A percentile compares a stretch with the other conserved stretches of the same genome.
Evolutionary conservation across 2,113 vertebrate species (phyloP).

Genomic region (Gymnobelideus leadbeateri): DNA sequence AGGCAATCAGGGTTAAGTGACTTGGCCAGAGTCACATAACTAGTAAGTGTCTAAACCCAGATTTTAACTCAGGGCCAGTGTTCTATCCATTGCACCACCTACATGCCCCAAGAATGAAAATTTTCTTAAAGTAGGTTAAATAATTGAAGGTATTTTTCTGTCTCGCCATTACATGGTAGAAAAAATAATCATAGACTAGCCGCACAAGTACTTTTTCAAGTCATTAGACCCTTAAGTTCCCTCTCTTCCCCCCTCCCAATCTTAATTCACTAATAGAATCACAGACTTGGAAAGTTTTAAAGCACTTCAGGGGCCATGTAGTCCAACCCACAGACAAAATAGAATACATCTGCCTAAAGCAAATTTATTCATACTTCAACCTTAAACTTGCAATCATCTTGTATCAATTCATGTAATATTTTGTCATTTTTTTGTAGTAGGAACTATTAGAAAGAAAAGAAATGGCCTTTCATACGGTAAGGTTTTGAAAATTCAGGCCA

Average conservation of each 20-base stretch:
- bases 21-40: too few species aligned
- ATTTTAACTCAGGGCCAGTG: too few species aligned
- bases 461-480: neutral
- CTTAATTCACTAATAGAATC: neutral
- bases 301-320: neutral
- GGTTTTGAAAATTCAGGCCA: neutral
- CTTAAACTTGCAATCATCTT: neutral
- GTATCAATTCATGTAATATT: neutral
- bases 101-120: neutral
- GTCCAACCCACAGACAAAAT: neutral
- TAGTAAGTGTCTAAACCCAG: too few species aligned
- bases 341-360: neutral
- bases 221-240: neutral
- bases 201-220: slow-evolving; percentile 27
- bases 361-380: neutral
- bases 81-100: too few species aligned
- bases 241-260: slow-evolving; percentile 6
- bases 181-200: slow-evolving; percentile 13
- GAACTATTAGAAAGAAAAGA: neutral
- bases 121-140: neutral
- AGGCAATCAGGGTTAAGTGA: too few species aligned
- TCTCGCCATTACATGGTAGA: slow-evolving; percentile 8
- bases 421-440: neutral
- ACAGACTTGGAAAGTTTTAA: neutral
- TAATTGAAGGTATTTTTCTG: slow-evolving; percentile 1